Base-by-base conservation (phyloP, 2,888 invertebrate species). In the Stenchaetothrips biformis region DNA sequence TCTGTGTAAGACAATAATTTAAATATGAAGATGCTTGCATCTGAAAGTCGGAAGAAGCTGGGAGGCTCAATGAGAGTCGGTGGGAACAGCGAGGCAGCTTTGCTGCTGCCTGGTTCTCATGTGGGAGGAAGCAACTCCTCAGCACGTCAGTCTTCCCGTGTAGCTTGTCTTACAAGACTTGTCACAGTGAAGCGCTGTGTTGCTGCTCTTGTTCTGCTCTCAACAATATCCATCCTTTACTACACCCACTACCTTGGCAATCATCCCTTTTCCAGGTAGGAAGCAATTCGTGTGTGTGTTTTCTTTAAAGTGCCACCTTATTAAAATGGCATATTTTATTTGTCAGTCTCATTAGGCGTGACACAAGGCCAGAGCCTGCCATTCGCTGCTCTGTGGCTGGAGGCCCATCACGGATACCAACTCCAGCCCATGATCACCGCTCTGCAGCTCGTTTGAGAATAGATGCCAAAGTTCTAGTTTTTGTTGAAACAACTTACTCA, bases 401-500 rank as follows among this genome's bases (percentile, higher is more conserved):
- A 84, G 91, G 91, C 80, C 91, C 89, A 81, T 89, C 91, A 82
- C 89, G 92, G 84, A 88, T 90, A 83, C 88, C 89, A 80, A 87
- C 87, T 81, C 80, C 82, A 48, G 92, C 92, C 80, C 93, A 95
- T 84, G 94, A 95, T 88, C 96, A 96, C 88, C 92, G 94, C 82
- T 93, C 95, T 48, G 94, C 94, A 86, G 95, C 95, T 82, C 91
- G 95, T 81, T 89, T 95, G 79, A 91, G 95, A 83, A 95, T 96
- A 86, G 97, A 97, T 89, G 94, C 96, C 81, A 96, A 94, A 87
- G 97, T 97, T 83, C 90, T 98, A 84, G 94, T 98, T 83, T 95
- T 98, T 87, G 96, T 96, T 80, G 98, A 98, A 89, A 97, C 97
- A 47, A 94, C 95, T 83, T 97, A 96, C 88, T 96, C 97, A 80